phyloP scores from a whole-genome alignment of 2,113 vertebrate genomes.

The Macroglossus sobrinus region DNA sequence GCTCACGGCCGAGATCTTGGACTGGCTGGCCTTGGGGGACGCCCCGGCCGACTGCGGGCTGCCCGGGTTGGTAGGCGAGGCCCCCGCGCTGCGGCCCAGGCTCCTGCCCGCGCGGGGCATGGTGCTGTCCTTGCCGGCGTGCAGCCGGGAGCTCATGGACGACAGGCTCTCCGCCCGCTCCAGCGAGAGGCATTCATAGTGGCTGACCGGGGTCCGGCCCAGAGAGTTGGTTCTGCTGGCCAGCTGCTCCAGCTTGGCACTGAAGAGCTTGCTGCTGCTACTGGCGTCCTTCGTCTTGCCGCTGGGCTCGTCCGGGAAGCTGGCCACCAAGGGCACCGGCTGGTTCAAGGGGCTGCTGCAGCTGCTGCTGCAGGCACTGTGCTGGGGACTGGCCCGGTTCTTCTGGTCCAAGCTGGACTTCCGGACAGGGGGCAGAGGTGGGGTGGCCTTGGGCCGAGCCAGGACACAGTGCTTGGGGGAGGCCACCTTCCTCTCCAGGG shows the following conservation, averaged over 20 bases:
- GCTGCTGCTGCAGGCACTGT: slow-evolving; percentile 79
- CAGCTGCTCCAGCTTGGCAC: slow-evolving; percentile 94
- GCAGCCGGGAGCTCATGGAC: slow-evolving; percentile 86
- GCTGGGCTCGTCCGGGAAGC: slow-evolving; percentile 84
- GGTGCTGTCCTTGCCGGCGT: slow-evolving; percentile 88
- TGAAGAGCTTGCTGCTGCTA: slow-evolving; percentile 93
- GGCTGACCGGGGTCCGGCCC: slow-evolving; percentile 85
- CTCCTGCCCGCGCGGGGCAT: slow-evolving; percentile 92
- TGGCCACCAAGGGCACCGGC: slow-evolving; percentile 76
- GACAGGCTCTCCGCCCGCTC: slow-evolving; percentile 93
- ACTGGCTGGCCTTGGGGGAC: slow-evolving; percentile 89
- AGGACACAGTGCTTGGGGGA: slow-evolving; percentile 91
- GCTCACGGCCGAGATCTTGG: slow-evolving; percentile 95
- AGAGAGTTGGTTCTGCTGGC: slow-evolving; percentile 94
- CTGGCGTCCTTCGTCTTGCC: slow-evolving; percentile 85
- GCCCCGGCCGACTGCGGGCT: slow-evolving; percentile 82
- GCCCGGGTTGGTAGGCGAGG: slow-evolving; percentile 82
- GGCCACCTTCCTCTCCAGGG: slow-evolving; percentile 88
- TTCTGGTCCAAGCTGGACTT: slow-evolving; percentile 98
- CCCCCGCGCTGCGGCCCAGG: slow-evolving; percentile 85
- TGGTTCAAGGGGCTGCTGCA: slow-evolving; percentile 80
- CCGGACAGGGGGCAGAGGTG: slow-evolving; percentile 93
- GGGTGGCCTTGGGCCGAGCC: slow-evolving; percentile 92
- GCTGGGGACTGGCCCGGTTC: slow-evolving; percentile 94
- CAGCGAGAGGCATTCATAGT: slow-evolving; percentile 94